Conservation (phyloP, 2,113 vertebrate genomes). For the Castor canadensis region DNA sequence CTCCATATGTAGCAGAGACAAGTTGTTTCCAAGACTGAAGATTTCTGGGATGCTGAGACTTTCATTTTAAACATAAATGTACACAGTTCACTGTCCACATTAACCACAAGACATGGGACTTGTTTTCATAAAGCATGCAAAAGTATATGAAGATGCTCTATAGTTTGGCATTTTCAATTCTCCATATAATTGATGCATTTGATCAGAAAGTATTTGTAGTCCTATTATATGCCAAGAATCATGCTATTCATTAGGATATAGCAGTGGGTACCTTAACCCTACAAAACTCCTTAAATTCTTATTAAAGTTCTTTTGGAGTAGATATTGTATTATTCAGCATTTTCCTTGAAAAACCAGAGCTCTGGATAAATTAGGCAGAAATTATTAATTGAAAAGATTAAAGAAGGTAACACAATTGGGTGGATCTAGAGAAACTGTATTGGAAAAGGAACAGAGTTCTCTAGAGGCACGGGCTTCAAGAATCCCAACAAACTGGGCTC, state of each 20-base stretch:
- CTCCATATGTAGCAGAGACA: not conserved
- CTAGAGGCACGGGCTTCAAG: not conserved
- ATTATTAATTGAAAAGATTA: not conserved
- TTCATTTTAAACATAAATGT: not conserved
- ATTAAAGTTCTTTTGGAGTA: not conserved
- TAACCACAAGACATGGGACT: not conserved
- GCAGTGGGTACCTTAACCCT: not conserved
- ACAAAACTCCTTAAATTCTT: not conserved
- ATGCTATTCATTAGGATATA: not conserved
- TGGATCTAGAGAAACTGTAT: not conserved
- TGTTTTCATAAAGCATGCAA: not conserved
- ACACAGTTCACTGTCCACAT: not conserved
- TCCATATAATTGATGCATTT: not conserved
- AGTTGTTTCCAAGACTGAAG: not conserved
- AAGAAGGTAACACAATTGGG: not conserved
- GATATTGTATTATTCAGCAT: not conserved
- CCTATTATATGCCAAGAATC: not conserved
- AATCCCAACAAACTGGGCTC: not conserved
- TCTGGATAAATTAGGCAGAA: not conserved
- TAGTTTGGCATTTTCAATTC: not conserved
- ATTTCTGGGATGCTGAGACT: not conserved
- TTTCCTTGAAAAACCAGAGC: not conserved
- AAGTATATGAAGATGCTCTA: not conserved
- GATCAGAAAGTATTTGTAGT: not conserved
- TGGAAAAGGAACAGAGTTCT: not conserved